Conservation (phyloP, 2,113 vertebrate species). For the Ameiurus melas region DNA sequence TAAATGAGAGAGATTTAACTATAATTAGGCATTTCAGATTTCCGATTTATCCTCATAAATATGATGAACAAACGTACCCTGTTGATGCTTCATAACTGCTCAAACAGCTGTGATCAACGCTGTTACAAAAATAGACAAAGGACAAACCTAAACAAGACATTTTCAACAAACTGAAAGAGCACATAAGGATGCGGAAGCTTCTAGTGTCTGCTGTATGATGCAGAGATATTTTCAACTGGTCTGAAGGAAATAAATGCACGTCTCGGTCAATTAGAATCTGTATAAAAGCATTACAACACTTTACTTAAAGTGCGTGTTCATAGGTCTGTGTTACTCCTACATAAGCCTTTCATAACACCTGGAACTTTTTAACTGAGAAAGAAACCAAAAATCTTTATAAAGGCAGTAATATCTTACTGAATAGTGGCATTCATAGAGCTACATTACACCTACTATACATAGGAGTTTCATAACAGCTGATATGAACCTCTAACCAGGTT, state of each 20-base stretch:
- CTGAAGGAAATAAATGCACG: not conserved
- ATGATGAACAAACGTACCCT: conserved; percentile 29
- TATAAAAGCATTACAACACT: not conserved
- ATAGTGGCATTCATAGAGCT: not conserved
- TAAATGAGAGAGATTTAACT: conserved; percentile 48
- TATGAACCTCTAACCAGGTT: not conserved
- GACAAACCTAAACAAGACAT: conserved; percentile 18
- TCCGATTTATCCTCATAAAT: conserved; percentile 25
- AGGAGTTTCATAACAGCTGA: not conserved
- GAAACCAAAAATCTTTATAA: not conserved
- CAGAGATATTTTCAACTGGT: not conserved
- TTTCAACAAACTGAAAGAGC: not conserved
- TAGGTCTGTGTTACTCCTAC: not conserved
- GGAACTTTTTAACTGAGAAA: too few relatives aligned
- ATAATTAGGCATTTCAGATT: conserved; percentile 51
- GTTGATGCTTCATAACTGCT: conserved; percentile 17
- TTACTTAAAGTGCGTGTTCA: not conserved
- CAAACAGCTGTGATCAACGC: conserved; percentile 11
- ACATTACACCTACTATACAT: not conserved
- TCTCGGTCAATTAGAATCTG: not conserved
- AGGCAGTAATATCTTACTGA: not conserved
- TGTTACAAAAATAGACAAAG: conserved; percentile 12
- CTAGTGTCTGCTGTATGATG: not conserved
- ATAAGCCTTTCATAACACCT: not conserved
- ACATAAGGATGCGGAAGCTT: conserved; percentile 1